These are phyloP conservation scores for Scelioninae gen. 2 DNA, from an alignment of 2,888 invertebrate species.

Conservation along the genomic window DNA sequence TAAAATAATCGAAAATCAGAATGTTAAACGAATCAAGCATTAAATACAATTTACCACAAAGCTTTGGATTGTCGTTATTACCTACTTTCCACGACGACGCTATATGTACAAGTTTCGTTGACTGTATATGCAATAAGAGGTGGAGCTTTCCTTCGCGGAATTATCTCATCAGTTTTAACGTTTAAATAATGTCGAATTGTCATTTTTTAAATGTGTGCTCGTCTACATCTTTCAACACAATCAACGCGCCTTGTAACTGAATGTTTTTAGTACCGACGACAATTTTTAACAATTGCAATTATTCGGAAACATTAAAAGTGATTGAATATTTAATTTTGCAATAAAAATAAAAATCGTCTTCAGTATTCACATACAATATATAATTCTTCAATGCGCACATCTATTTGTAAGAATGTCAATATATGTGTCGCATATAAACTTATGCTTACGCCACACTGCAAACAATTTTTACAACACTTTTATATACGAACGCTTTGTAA, in stretches of 20 bases:
- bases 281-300: conserved; percentile 40
- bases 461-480: conserved; percentile 36
- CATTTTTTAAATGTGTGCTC: too few species aligned
- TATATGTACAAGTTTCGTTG: conserved; percentile 51
- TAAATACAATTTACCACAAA: conserved; percentile 71
- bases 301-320: too few species aligned
- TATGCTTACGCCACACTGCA: conserved; percentile 30
- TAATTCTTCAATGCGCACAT: conserved; percentile 30
- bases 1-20: conserved; percentile 68
- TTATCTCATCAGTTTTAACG: conserved; percentile 16
- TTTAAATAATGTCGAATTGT: conserved; percentile 6
- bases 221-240: conserved; percentile 30
- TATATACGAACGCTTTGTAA: conserved; percentile 24
- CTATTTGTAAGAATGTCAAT: conserved; percentile 33
- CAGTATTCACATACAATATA: conserved; percentile 17
- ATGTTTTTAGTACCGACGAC: conserved; percentile 15
- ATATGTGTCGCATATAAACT: conserved; percentile 34
- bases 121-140: conserved; percentile 47
- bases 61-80: conserved; percentile 74
- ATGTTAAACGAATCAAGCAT: conserved; percentile 71
- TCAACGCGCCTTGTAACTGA: conserved; percentile 41
- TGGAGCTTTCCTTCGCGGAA: conserved; percentile 7
- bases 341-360: conserved; percentile 27
- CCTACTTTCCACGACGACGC: conserved; percentile 62
- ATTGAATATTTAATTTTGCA: too few species aligned